These are phyloP conservation scores for Aphidoletes aphidimyza DNA, from an alignment of 2,888 invertebrate species.

Conservation along the genomic window DNA sequence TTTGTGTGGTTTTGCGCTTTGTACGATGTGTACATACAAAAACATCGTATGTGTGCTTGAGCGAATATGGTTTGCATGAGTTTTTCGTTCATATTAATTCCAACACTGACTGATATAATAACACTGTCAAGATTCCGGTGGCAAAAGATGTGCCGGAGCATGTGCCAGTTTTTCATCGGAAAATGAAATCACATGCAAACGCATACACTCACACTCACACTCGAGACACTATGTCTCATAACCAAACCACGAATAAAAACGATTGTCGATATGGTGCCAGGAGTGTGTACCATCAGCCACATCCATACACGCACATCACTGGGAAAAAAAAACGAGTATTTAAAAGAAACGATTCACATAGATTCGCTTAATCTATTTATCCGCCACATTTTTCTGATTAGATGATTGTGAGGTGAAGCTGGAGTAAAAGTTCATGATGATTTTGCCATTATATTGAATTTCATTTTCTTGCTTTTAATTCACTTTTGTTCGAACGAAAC, in stretches of 20 bases:
- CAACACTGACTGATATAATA: slow-evolving; percentile 34
- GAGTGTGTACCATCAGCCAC: not conserved
- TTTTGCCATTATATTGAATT: not conserved
- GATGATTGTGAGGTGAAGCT: slow-evolving; percentile 8
- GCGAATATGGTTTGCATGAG: not conserved
- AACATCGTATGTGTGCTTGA: not conserved
- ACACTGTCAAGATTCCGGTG: slow-evolving; percentile 48
- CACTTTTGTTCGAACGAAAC: slow-evolving; percentile 19
- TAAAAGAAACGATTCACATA: slow-evolving; percentile 1
- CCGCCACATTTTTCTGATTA: slow-evolving; percentile 33
- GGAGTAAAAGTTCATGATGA: not conserved
- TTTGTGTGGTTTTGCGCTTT: not conserved
- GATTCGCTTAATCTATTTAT: slow-evolving; percentile 24
- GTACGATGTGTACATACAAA: not conserved
- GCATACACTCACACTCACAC: too few species aligned
- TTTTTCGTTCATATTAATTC: not conserved
- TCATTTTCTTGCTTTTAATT: slow-evolving; percentile 41
- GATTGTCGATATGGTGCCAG: not conserved
- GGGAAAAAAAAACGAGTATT: not conserved
- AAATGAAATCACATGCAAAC: slow-evolving; percentile 28
- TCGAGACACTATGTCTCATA: too few species aligned
- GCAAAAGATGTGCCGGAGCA: not conserved
- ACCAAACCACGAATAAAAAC: slow-evolving; percentile 5
- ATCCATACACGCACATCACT: not conserved
- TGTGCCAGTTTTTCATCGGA: slow-evolving; percentile 20